Evolutionary conservation across 2,797 vertebrate genomes (phyloP).

Genomic region (Nyctibius grandis): DNA sequence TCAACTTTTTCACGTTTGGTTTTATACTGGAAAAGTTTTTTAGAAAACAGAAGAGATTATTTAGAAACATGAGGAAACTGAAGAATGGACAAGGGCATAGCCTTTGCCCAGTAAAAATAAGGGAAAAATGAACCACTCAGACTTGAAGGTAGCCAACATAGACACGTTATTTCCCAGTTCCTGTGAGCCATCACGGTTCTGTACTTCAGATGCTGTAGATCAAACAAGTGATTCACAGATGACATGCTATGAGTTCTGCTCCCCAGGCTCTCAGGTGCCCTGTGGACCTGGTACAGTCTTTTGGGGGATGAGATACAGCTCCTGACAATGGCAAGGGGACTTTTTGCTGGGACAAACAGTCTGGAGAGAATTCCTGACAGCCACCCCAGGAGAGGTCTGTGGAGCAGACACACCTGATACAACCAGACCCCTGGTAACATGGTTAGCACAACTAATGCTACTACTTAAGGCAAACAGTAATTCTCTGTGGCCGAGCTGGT

Average conservation of each 20-base stretch:
- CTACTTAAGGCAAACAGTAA: neutral
- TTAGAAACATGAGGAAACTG: neutral
- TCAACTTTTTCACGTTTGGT: slow-evolving; percentile 86
- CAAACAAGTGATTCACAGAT: neutral
- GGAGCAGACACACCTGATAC: neutral
- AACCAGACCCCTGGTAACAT: neutral
- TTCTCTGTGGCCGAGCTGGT: neutral
- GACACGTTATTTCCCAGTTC: neutral
- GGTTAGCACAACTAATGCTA: neutral
- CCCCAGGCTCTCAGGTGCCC: no score
- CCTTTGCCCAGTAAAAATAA: neutral
- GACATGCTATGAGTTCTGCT: neutral
- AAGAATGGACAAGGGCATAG: neutral
- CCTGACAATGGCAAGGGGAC: neutral
- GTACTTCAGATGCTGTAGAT: neutral
- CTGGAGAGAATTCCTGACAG: neutral
- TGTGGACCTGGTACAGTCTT: neutral
- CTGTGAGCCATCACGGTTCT: neutral
- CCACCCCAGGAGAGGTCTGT: neutral
- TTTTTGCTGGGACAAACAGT: neutral
- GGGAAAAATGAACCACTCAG: neutral
- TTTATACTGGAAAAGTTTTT: slow-evolving; percentile 84
- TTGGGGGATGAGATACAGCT: neutral
- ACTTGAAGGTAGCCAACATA: neutral
- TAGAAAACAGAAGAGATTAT: neutral